Conservation (phyloP, 2,797 vertebrate species). For the Sebastes ruberrimus region DNA sequence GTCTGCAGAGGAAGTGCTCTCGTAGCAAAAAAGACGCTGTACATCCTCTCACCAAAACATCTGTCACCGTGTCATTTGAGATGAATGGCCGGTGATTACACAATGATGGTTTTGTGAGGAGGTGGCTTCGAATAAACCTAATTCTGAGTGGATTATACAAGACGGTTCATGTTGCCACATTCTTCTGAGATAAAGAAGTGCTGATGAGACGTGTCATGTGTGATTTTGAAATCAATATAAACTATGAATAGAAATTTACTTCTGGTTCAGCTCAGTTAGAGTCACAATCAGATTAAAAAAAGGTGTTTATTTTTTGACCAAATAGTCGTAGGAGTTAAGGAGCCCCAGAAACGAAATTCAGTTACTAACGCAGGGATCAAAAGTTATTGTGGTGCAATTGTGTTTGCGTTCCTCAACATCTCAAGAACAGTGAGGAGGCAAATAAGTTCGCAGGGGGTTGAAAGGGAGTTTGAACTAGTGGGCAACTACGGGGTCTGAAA, state of each 20-base stretch:
- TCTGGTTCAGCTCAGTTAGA: background rate
- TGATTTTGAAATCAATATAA: background rate
- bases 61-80: constrained; percentile 62
- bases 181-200: background rate
- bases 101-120: constrained; percentile 59
- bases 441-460: background rate
- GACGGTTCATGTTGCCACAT: background rate
- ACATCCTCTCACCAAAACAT: constrained; percentile 63
- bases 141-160: constrained; percentile 15
- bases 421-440: background rate
- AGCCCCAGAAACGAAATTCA: background rate
- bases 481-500: no score
- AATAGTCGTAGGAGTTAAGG: background rate
- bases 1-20: constrained; percentile 59
- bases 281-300: background rate
- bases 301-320: background rate
- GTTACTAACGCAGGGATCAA: background rate
- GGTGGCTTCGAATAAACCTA: constrained; percentile 29
- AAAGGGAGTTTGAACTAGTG: no score
- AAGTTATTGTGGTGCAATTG: background rate
- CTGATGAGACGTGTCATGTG: constrained; percentile 11
- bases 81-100: constrained; percentile 72
- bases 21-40: constrained; percentile 41
- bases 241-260: background rate
- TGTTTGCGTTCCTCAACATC: background rate